Conservation (phyloP, 2,797 vertebrate species). For the Potorous gilbertii region DNA sequence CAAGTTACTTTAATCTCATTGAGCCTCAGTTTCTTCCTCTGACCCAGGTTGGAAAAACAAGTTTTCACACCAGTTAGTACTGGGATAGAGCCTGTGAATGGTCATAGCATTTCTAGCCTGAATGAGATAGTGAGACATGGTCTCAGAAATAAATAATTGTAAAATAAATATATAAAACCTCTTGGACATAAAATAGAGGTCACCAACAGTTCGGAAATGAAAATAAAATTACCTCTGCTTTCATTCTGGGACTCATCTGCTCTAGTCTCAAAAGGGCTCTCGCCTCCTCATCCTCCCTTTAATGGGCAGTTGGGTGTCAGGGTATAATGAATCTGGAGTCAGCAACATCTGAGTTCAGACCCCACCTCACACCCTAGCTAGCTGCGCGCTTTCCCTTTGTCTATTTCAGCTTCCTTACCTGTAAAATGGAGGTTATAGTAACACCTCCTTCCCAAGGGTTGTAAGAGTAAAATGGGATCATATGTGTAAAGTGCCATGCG, state of each 20-base stretch:
- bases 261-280: background rate
- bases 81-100: background rate
- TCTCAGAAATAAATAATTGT: background rate
- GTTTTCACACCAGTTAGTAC: background rate
- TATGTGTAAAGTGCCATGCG: background rate
- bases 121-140: background rate
- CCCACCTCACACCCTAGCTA: background rate
- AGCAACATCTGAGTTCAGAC: background rate
- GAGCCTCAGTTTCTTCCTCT: no score
- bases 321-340: background rate
- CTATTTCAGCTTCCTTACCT: background rate
- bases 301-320: background rate
- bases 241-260: background rate
- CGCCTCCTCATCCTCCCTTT: background rate
- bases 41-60: background rate
- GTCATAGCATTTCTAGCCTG: background rate
- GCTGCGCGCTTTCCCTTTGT: background rate
- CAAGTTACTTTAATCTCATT: background rate
- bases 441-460: background rate
- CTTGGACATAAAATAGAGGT: background rate
- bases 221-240: background rate
- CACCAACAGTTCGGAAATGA: background rate
- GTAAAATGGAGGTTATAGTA: background rate
- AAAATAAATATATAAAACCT: background rate
- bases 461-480: background rate